Base-by-base conservation (phyloP, 2,113 vertebrate genomes). In the Halichoerus grypus region DNA sequence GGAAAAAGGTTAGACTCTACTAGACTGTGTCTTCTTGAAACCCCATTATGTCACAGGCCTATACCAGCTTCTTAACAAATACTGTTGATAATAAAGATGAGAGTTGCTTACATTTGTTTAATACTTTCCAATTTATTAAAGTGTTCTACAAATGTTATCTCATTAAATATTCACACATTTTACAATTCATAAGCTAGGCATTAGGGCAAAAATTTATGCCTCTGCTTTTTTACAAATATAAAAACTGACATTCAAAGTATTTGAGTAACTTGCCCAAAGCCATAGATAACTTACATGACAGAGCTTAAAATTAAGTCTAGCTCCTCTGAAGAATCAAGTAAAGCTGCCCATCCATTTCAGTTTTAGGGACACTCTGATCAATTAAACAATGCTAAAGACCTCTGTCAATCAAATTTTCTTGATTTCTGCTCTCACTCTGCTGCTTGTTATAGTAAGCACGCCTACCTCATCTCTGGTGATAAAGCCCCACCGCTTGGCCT, bases 321-420 rank as follows among this genome's bases (percentile, higher is more conserved):
- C 4, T 83, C 16, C 42, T 94, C 61, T 79, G 53, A 91, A 65
- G 87, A 96, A 91, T 67, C 49, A 76, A 67, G 63, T 55, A 63
- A 87, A 51, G 74, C 3, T 82, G 18, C 3, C 21, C 24, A 57
- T 19, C 16, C 0, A 14, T 71, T 46, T 88, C 31, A 28, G 31
- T 33, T 72, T 63, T 57, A 57, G 15, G 67, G 59, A 57, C 18
- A 19, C 7, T 28, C 15, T 4, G 8, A 14, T 46, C 16, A 31
- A 21, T 67, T 39, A 55, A 57, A 67, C 36, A 59, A 76, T 36
- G 19, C 22, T 49, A 49, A 57, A 33, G 10, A 19, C 33, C 63
- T 87, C 72, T 79, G 28, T 49, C 7, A 6, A 4, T 71, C 72
- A 80, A 57, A 24, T 5, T 14, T 8, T 26, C 71, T 77, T 53